Evolutionary conservation across 2,797 vertebrate genomes (phyloP).

Genomic region (Ctenopoma kingsleyae): DNA sequence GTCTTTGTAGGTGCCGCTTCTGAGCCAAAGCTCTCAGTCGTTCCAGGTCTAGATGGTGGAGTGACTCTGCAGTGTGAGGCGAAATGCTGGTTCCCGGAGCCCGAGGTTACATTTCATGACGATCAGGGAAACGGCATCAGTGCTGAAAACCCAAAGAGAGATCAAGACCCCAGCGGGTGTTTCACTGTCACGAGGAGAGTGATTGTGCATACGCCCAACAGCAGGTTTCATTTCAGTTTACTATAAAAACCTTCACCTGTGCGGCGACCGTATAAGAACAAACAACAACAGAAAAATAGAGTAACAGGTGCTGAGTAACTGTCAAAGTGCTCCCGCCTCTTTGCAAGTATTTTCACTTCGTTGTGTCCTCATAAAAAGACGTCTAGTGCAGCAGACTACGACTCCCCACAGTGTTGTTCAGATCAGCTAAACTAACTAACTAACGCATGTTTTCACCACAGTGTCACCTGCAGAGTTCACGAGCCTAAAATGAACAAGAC

Average conservation of each 20-base stretch:
- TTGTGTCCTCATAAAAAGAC: too few relatives aligned
- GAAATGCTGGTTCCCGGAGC: not conserved
- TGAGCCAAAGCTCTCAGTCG: not conserved
- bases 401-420: too few relatives aligned
- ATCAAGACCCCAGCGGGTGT: accelerated
- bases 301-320: too few relatives aligned
- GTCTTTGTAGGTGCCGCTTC: not conserved
- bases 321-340: too few relatives aligned
- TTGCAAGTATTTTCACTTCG: too few relatives aligned
- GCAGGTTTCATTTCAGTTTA: conserved; percentile 1
- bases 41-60: accelerated
- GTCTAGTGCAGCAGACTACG: too few relatives aligned
- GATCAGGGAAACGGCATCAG: accelerated
- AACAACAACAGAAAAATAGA: too few relatives aligned
- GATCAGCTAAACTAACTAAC: too few relatives aligned
- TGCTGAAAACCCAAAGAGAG: accelerated
- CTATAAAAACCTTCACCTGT: not conserved
- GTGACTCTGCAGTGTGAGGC: conserved; percentile 30
- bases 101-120: not conserved
- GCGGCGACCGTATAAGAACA: too few relatives aligned
- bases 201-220: not conserved
- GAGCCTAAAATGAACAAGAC: not conserved
- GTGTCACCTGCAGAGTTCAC: conserved; percentile 30
- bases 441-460: not conserved
- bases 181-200: not conserved